Evolutionary conservation across 2,888 invertebrate species (phyloP), one percentile per base, ranked within the genome.

Genomic region (Dermolepida albohirtum): DNA sequence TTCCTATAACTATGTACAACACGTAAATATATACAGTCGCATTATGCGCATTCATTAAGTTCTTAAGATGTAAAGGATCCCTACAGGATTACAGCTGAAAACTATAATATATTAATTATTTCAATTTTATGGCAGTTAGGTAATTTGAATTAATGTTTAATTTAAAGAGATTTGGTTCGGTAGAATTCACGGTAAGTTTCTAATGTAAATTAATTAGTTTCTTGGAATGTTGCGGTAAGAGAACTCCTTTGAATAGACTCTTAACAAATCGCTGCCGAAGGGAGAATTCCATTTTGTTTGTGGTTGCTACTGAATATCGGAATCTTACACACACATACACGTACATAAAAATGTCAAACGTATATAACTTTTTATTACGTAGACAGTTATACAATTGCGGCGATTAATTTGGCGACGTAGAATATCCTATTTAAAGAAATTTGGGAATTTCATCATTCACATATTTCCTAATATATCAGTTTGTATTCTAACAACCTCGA

Each of bases 231-330:
- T 59, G 49, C 64, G 34, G 47, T 29, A 54, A 44, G 43, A 59
- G 44, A 44, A 34, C 44, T 16, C 52, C 64, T n/a, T 29, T 50
- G 50, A 57, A 66, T 51, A 54, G 59, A 50, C 57, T 34, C 34
- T 41, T 66, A 66, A 66, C 50, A 66, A 66, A 66, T 66, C 57
- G 59, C 29, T 57, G 66, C 66, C 66, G 27, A 50, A 57, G 49
- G 66, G 54, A 66, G 57, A 50, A 66, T 59, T 51, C 43, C 50
- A 29, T 59, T 47, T 66, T 49, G 27, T 55, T 55, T 39, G 54
- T 49, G 55, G 65, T 43, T 47, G 55, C 39, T 47, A 54, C 54
- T 17, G 43, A 47, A 39, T 55, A 17, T n/a, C 43, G 64, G 44
- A n/a, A n/a, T n/a, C n/a, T n/a, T n/a, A n/a, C 52, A 52, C 64